Evolutionary conservation across 2,888 invertebrate species (phyloP), one percentile per base, ranked within the genome.

Genomic region (Eupithecia subfuscata): DNA sequence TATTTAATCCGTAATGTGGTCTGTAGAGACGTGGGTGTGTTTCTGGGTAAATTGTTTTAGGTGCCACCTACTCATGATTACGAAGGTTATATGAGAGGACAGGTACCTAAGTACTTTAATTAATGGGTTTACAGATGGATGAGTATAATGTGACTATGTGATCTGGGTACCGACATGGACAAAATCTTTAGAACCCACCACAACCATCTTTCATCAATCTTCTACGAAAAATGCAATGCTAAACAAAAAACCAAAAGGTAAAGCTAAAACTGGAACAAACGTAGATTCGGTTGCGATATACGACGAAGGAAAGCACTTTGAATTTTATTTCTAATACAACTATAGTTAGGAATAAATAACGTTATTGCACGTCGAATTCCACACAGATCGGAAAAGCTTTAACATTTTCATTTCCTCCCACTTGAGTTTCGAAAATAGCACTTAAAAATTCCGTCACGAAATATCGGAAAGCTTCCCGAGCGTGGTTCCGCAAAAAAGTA

Each of bases 1-100:
- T 74, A 76, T 74, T 74, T 81, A 79, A 79, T 77, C 77, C 76
- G 75, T 76, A 75, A 76, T 78, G 77, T 76, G 78, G 75, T 78
- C 56, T 72, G 63, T 34, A 48, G 60, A 45, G 6, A 73, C 30
- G 71, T 71, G 64, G 71, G 45, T 63, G 37, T 52, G 52, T 37
- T 40, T 63, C 30, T 71, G 45, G n/a, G 65, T 48, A 48, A 71
- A 64, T 71, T 71, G 71, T 71, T 71, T 71, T 71, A 30, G 71
- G 34, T 40, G 63, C 63, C 63, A 30, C 43, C 63, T n/a, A 56
- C 60, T 43, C 16, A 60, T 71, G 40, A 71, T 40, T 43, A 64
- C 70, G 25, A 25, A 30, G 63, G 63, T 30, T 30, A 67, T 43
- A 22, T 7, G 67, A 67, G 11, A 12, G 18, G 67, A 40, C 40